Evolutionary conservation across 2,113 vertebrate genomes (phyloP).

Genomic region (Mustelus asterias): DNA sequence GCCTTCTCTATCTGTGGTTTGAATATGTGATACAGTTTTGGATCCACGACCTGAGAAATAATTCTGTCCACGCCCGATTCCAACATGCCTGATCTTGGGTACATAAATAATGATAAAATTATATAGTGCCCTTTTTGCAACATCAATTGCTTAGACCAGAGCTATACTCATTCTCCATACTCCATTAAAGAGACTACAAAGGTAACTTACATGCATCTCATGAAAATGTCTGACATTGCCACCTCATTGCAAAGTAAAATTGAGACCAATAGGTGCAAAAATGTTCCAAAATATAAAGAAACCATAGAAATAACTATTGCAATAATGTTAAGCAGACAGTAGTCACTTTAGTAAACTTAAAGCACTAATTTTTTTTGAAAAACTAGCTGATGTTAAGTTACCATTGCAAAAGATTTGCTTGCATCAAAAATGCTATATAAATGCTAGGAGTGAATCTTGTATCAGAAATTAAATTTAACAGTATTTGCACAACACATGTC

Average conservation of each 20-base stretch:
- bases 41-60: slow-evolving; percentile 90
- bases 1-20: slow-evolving; percentile 87
- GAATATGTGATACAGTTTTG: slow-evolving; percentile 81
- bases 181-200: neutral
- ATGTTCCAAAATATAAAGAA: neutral
- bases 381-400: neutral
- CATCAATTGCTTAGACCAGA: slow-evolving; percentile 61
- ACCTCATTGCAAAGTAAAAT: neutral
- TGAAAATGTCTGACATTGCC: neutral
- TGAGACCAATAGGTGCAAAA: neutral
- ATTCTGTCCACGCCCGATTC: slow-evolving; percentile 88
- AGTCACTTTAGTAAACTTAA: neutral
- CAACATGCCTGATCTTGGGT: slow-evolving; percentile 85
- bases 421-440: neutral
- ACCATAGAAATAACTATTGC: neutral
- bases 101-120: slow-evolving; percentile 62
- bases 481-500: neutral
- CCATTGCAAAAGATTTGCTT: neutral
- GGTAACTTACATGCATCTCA: neutral
- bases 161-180: neutral
- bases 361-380: neutral
- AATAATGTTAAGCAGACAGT: neutral
- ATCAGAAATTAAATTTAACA: neutral
- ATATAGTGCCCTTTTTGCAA: slow-evolving; percentile 54
- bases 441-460: neutral